Percentiles rank a stretch among this genome's conserved stretches.
phyloP scores from a whole-genome alignment of 35 echinoderm and acorn worm genomes.

The Apostichopus californicus region DNA sequence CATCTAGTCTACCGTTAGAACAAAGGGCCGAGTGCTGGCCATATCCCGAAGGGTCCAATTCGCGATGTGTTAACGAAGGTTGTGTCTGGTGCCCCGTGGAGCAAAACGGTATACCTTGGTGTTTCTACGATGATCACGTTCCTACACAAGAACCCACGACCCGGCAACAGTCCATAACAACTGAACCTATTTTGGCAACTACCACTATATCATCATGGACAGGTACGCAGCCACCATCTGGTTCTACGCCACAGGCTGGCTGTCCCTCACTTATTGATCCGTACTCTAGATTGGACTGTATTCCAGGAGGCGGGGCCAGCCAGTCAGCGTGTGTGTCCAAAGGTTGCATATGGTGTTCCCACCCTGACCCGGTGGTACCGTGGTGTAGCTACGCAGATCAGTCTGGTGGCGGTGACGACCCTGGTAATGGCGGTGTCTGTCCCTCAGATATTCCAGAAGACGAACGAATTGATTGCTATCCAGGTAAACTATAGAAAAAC shows the following conservation, averaged over 20 bases:
- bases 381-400: slow-evolving; percentile 79
- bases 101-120: slow-evolving; percentile 56
- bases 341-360: slow-evolving; percentile 74
- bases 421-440: slow-evolving; percentile 34
- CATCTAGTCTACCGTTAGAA: slow-evolving; percentile 42
- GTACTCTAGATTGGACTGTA: slow-evolving; percentile 61
- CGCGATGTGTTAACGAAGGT: slow-evolving; percentile 58
- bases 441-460: slow-evolving; percentile 63
- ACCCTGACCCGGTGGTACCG: slow-evolving; percentile 58
- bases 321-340: slow-evolving; percentile 40
- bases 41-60: slow-evolving; percentile 25
- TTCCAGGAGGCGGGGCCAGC: slow-evolving; percentile 51
- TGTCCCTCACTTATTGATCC: slow-evolving; percentile 66
- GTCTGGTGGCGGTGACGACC: background rate
- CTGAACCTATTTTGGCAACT: background rate
- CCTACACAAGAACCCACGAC: background rate
- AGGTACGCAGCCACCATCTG: background rate
- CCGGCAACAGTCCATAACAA: no score
- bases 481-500: slow-evolving; percentile 28
- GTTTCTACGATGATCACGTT: slow-evolving; percentile 64
- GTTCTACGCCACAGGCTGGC: slow-evolving; percentile 4
- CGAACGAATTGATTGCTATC: slow-evolving; percentile 64
- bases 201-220: background rate
- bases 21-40: slow-evolving; percentile 67
- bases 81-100: slow-evolving; percentile 66